Conservation (phyloP, 1,140 invertebrate genomes). For the Rhyacophila brunnea region DNA sequence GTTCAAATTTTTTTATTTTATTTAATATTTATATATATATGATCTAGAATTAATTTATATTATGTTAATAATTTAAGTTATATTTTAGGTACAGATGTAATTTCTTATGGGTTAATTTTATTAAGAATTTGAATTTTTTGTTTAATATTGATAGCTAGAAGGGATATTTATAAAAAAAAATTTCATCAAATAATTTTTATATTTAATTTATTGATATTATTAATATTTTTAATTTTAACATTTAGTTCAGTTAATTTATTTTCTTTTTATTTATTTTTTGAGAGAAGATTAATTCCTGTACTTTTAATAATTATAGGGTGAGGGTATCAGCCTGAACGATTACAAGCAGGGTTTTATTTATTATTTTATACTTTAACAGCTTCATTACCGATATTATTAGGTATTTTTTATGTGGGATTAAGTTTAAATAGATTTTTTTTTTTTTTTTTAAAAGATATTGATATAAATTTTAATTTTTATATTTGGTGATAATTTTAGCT, state of each 20-base stretch:
- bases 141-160: slow-evolving; percentile 55
- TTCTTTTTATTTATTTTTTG: slow-evolving; percentile 69
- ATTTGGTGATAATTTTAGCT: slow-evolving; percentile 54
- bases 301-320: slow-evolving; percentile 65
- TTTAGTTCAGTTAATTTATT: slow-evolving; percentile 59
- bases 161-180: slow-evolving; percentile 46
- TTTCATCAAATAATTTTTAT: slow-evolving; percentile 53
- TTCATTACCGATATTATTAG: slow-evolving; percentile 60
- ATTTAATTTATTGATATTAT: slow-evolving; percentile 54
- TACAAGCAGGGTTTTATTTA: slow-evolving; percentile 60
- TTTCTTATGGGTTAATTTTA: slow-evolving; percentile 54
- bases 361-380: slow-evolving; percentile 63
- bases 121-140: slow-evolving; percentile 55
- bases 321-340: slow-evolving; percentile 61
- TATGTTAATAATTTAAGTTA: too few relatives aligned
- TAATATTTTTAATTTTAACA: slow-evolving; percentile 57
- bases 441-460: slow-evolving; percentile 49
- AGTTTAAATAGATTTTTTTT: slow-evolving; percentile 46
- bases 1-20: too few relatives aligned
- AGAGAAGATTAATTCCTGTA: slow-evolving; percentile 60
- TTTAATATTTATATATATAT: too few relatives aligned
- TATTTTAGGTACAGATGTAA: slow-evolving; percentile 49
- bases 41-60: too few relatives aligned
- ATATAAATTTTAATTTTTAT: slow-evolving; percentile 52
- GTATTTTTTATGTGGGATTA: slow-evolving; percentile 54